Conservation (phyloP, 2,113 vertebrate genomes). For the Oreochromis aureus region DNA sequence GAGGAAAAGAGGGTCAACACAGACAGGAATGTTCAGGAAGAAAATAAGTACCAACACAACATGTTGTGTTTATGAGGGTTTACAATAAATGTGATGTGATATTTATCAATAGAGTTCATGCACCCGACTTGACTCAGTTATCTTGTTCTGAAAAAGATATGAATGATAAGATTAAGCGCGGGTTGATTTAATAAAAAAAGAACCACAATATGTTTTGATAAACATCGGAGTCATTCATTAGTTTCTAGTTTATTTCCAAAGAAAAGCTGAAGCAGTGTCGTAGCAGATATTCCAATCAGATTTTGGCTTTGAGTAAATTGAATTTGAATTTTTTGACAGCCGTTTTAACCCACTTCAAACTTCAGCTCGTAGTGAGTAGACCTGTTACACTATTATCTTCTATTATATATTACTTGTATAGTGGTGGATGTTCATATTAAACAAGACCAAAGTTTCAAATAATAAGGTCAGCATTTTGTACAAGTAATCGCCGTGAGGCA, state of each 20-base stretch:
- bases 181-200: neutral
- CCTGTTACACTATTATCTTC: neutral
- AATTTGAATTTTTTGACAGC: neutral
- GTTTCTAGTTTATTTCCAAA: neutral
- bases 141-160: neutral
- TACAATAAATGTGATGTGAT: neutral
- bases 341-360: neutral
- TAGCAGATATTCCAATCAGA: neutral
- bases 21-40: neutral
- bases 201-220: neutral
- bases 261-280: neutral
- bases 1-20: neutral
- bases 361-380: neutral
- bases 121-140: neutral
- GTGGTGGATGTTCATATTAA: neutral
- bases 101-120: neutral
- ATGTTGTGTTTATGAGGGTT: neutral
- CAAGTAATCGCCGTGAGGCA: neutral
- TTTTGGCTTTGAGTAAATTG: neutral
- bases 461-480: neutral
- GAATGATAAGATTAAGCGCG: neutral
- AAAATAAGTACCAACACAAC: neutral
- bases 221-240: neutral
- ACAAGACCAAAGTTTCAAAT: neutral
- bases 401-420: neutral